Percentiles rank a stretch among this genome's conserved stretches.
Conservation (phyloP, 2,888 invertebrate species). For the Conops quadrifasciatus region DNA sequence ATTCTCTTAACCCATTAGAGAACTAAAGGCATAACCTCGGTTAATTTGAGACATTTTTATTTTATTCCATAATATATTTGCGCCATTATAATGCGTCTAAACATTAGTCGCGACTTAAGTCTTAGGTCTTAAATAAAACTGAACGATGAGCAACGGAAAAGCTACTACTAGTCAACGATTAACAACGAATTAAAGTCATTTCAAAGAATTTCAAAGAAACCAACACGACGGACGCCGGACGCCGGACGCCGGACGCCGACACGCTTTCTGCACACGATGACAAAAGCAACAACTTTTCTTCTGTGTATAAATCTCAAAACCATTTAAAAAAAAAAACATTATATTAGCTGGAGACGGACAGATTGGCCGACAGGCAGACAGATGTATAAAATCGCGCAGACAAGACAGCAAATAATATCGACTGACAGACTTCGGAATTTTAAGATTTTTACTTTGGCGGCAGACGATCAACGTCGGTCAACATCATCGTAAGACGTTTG, state of each 20-base stretch:
- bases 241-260: neutral
- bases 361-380: too few species aligned
- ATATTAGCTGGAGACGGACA: too few species aligned
- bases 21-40: too few species aligned
- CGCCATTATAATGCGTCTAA: too few species aligned
- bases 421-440: slow-evolving; percentile 3
- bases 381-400: too few species aligned
- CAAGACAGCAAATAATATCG: neutral
- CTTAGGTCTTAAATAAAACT: too few species aligned
- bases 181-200: neutral
- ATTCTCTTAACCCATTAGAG: too few species aligned
- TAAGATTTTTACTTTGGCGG: slow-evolving; percentile 8
- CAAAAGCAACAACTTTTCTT: slow-evolving; percentile 12
- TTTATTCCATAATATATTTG: too few species aligned
- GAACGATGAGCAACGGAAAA: neutral
- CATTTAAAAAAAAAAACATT: too few species aligned
- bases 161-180: neutral
- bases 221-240: neutral
- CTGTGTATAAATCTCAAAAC: neutral
- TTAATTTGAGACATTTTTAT: too few species aligned
- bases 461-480: neutral
- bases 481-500: too few species aligned
- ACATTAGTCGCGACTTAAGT: too few species aligned
- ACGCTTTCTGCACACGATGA: slow-evolving; percentile 33
- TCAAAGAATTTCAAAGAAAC: neutral